Evolutionary conservation across 2,113 vertebrate genomes (phyloP), one percentile per base, ranked within the genome.

Genomic region (Rhegmatorhina hoffmannsi): DNA sequence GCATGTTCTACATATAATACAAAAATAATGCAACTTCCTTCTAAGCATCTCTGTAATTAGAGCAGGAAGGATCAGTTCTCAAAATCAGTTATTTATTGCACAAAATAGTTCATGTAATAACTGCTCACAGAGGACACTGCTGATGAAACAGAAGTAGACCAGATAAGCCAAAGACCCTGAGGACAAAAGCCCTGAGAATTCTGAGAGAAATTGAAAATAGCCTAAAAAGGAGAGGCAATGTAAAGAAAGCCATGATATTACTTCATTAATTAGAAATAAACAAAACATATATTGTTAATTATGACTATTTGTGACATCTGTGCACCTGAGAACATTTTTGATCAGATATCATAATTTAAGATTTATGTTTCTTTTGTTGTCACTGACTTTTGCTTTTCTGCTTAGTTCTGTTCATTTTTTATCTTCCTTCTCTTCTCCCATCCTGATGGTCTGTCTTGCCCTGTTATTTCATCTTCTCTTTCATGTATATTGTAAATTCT

Each of bases 401-500:
- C 49, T 60, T 67, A 53, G 67, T 55, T 84, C 40, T 90, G 26
- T 36, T 87, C 53, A 36, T 50, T 75, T 76, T 82, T 80, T 40
- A 49, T 60, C 46, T 87, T 66, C 17, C n/a, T 94, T 78, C 56
- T 87, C 59, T 80, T 90, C 47, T n/a, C 26, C 29, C 80, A 10
- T 38, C 29, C 33, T 58, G 53, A 83, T 62, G 87, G 75, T 72
- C 78, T 89, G 33, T 33, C 62, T 93, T 94, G 72, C 46, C 31
- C 59, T 83, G 70, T 74, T 94, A 79, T 94, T 95, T 91, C 58
- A 55, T 87, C 14, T 89, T 58, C 55, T 63, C 68, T 88, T 95
- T 94, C 90, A 92, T 86, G 78, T 90, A 74, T 75, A 66, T 67
- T 88, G 67, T 46, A 94, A 85, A 94, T 55, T 80, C 94, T 95